phyloP scores from a whole-genome alignment of 2,113 vertebrate genomes.

The Oreochromis tanganicae region DNA sequence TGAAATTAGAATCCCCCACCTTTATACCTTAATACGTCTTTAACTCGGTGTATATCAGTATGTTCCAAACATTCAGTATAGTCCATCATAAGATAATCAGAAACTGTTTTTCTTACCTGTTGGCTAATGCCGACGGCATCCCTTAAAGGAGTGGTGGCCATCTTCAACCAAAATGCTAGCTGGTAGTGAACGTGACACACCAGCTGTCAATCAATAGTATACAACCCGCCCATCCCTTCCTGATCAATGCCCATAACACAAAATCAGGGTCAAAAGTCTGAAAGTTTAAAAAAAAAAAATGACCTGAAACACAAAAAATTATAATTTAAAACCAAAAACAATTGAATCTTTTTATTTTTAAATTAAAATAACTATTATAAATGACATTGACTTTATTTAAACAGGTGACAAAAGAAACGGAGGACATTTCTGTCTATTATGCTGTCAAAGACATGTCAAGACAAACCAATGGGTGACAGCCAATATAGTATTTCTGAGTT shows the following conservation, averaged over 20 bases:
- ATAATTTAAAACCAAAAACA: neutral
- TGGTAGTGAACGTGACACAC: neutral
- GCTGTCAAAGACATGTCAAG: neutral
- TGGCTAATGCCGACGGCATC: neutral
- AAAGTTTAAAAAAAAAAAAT: fast-evolving
- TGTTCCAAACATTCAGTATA: neutral
- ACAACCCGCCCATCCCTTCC: neutral
- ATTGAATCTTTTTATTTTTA: fast-evolving
- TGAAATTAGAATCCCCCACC: neutral
- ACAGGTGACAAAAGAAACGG: neutral
- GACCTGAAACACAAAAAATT: fast-evolving
- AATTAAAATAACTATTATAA: neutral
- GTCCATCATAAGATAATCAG: neutral
- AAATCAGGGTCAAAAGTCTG: fast-evolving
- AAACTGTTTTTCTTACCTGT: neutral
- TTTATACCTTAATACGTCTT: neutral
- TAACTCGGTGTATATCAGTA: neutral
- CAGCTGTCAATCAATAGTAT: neutral
- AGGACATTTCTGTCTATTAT: neutral
- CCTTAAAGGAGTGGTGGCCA: neutral
- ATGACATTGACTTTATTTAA: neutral
- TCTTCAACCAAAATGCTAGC: neutral
- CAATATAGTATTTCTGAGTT: neutral
- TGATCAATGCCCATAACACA: neutral
- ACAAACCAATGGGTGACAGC: neutral